Evolutionary conservation across 2,888 invertebrate species (phyloP).

Genomic region (Stegana nigrithorax): DNA sequence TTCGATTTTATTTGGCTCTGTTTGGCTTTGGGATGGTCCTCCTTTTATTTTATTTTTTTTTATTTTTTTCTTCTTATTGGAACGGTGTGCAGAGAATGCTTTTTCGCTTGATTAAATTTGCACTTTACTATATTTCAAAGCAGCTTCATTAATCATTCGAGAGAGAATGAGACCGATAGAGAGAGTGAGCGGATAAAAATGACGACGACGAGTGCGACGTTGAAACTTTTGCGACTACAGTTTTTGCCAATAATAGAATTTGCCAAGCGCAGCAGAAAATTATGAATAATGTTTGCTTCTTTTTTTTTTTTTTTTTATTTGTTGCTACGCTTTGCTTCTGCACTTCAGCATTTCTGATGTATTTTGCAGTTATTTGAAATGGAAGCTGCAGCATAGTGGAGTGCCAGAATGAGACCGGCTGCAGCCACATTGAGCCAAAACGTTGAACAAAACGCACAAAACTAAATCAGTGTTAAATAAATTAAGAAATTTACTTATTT

Average conservation of each 20-base stretch:
- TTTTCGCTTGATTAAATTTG: conserved; percentile 58
- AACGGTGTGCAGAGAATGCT: conserved; percentile 25
- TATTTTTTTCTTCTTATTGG: conserved; percentile 39
- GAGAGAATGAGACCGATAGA: too few species aligned
- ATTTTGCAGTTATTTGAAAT: conserved; percentile 9
- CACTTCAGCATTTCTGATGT: too few species aligned
- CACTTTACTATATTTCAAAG: conserved; percentile 46
- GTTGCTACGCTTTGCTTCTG: background rate
- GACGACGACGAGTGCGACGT: background rate
- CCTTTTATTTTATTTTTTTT: conserved; percentile 33
- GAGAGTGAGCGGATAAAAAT: background rate
- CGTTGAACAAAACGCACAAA: background rate
- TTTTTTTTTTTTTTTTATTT: background rate
- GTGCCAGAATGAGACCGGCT: too few species aligned
- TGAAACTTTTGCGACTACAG: conserved; percentile 36
- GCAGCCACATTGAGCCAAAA: too few species aligned
- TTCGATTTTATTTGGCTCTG: too few species aligned
- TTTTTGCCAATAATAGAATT: conserved; percentile 54
- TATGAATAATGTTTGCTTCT: conserved; percentile 29
- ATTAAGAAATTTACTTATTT: conserved; percentile 33
- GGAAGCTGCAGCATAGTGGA: too few species aligned
- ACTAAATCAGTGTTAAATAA: conserved; percentile 40
- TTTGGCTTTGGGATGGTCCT: conserved; percentile 47
- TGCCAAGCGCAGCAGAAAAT: conserved; percentile 36
- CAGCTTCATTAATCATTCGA: conserved; percentile 55